Conservation (phyloP, 2,797 vertebrate species). For the Characodon lateralis region DNA sequence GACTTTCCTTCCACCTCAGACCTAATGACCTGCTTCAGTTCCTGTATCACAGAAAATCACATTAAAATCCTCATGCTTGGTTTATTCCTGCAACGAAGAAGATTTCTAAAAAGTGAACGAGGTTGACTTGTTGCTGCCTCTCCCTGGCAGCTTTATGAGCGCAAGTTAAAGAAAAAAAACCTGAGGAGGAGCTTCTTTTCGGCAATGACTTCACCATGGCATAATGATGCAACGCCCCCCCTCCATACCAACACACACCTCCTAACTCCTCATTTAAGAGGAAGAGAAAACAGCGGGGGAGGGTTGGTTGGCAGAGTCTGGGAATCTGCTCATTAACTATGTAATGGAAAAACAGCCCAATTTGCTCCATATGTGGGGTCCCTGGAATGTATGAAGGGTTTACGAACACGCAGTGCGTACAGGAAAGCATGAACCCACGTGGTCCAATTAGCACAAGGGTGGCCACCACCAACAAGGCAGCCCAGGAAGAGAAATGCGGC, state of each 20-base stretch:
- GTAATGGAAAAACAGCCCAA: slow-evolving; percentile 82
- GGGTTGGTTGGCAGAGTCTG: slow-evolving; percentile 48
- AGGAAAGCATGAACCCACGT: slow-evolving; percentile 5
- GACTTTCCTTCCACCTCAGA: too few species aligned
- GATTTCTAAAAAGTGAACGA: slow-evolving; percentile 48
- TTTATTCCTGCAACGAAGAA: slow-evolving; percentile 56
- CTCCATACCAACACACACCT: slow-evolving; percentile 11
- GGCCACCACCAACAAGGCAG: slow-evolving; percentile 44
- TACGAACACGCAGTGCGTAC: slow-evolving; percentile 64
- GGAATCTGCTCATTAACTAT: slow-evolving; percentile 78
- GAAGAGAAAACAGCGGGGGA: slow-evolving; percentile 78
- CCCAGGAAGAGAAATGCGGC: slow-evolving; percentile 37
- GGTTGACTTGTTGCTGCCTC: slow-evolving; percentile 42
- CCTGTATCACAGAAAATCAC: not conserved
- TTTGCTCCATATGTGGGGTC: slow-evolving; percentile 71
- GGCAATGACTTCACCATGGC: slow-evolving; percentile 74
- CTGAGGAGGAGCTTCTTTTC: slow-evolving; percentile 57
- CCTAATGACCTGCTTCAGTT: not conserved
- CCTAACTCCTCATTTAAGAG: slow-evolving; percentile 63
- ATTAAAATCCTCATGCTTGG: slow-evolving; percentile 22
- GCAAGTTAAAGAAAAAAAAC: slow-evolving; percentile 23
- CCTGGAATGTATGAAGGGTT: slow-evolving; percentile 68
- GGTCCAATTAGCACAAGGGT: slow-evolving; percentile 33
- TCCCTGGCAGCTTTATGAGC: slow-evolving; percentile 43
- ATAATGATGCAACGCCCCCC: slow-evolving; percentile 69